Percentiles rank a stretch among this genome's conserved stretches.
These are phyloP conservation scores for Aspidiotus destructor DNA, from an alignment of 2,888 invertebrate genomes.

Conservation along the genomic window DNA sequence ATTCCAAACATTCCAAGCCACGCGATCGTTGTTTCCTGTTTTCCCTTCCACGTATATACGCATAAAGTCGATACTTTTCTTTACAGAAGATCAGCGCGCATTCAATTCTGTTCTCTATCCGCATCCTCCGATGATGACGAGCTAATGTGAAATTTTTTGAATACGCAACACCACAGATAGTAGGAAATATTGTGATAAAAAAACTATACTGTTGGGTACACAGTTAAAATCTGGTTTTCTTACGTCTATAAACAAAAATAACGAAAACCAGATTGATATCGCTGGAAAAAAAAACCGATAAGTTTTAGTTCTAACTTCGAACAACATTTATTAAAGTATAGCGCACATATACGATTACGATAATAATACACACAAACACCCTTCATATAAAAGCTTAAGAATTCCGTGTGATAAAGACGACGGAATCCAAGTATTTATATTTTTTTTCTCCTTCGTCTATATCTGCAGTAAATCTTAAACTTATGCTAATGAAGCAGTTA, in stretches of 20 bases:
- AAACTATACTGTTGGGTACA: not conserved
- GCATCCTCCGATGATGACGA: not conserved
- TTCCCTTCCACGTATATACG: not conserved
- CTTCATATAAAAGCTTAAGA: slow-evolving; percentile 11
- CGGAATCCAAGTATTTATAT: slow-evolving; percentile 9
- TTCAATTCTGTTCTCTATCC: not conserved
- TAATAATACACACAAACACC: slow-evolving; percentile 4
- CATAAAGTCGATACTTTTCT: not conserved
- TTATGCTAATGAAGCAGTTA: slow-evolving; percentile 28
- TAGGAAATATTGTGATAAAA: not conserved
- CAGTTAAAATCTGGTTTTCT: slow-evolving; percentile 1
- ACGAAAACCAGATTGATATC: slow-evolving; percentile 5
- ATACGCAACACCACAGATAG: not conserved
- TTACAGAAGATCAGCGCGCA: not conserved
- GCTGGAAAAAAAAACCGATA: slow-evolving; percentile 1
- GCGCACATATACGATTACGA: not conserved
- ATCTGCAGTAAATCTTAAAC: slow-evolving; percentile 27
- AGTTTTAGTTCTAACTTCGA: slow-evolving; percentile 5
- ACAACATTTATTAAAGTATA: slow-evolving; percentile 6
- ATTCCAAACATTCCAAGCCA: not conserved
- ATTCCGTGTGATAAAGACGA: slow-evolving; percentile 6
- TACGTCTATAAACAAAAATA: not conserved
- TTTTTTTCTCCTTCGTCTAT: not conserved
- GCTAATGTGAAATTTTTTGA: slow-evolving; percentile 2
- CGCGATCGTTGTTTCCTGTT: slow-evolving; percentile 1